Base-by-base conservation (phyloP, 2,888 invertebrate genomes). In the Emmelina monodactyla region DNA sequence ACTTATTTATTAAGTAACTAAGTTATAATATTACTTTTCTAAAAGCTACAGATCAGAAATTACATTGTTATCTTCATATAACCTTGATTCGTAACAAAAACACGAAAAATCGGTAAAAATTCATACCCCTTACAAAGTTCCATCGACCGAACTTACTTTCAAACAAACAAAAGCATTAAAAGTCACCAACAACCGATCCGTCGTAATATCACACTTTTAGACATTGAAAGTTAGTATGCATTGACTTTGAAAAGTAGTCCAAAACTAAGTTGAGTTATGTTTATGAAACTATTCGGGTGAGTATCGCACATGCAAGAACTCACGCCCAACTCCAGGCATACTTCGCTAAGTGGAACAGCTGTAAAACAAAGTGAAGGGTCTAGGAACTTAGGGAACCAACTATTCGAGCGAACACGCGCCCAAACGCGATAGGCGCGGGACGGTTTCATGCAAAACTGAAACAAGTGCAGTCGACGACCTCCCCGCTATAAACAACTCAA, bases 241-340 rank as follows among this genome's bases (percentile, higher is more conserved):
- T 79, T 79, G 78, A 79, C 78, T 79, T 79, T 79, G 78, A 78
- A 79, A 78, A 78, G 78, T 79, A 66, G 78, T 75, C 78, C 76
- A 71, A 76, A 79, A 79, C 78, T 78, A 72, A 78, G 76, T 79
- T 76, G 65, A 72, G 78, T 75, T 78, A 78, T 79, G 78, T 79
- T 78, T 79, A 79, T 79, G 78, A 73, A 79, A 79, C 78, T 79
- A 79, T 79, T 78, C 73, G 65, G 75, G 64, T 71, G 69, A 70
- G 69, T 64, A 72, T 67, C 76, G 78, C 73, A 78, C 72, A 76
- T 73, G 75, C 75, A 70, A 73, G 76, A 75, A 76, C 78, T 73
- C 76, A 71, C 75, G 73, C 71, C 63, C 69, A 70, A 78, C 78
- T 79, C 71, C 64, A 68, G 68, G 71, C 78, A 78, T 78, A 79